A percentile compares a stretch with the other conserved stretches of the same genome.
Evolutionary conservation across 2,888 invertebrate genomes (phyloP).

Genomic region (Stenodema calcarata): DNA sequence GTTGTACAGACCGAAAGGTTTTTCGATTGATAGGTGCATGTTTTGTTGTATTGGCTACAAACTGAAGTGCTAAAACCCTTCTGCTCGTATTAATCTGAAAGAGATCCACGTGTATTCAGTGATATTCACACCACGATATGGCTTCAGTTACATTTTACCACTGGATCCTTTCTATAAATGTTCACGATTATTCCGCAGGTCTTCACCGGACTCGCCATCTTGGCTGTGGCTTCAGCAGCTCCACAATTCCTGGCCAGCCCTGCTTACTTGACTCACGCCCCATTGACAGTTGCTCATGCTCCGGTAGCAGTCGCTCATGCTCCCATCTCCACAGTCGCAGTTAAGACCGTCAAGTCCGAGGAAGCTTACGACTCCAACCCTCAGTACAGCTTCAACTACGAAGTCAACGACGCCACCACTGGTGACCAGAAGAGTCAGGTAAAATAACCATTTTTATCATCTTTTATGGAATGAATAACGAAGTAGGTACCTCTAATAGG

Average conservation of each 20-base stretch:
- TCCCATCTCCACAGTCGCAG: conserved; percentile 39
- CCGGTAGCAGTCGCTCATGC: conserved; percentile 28
- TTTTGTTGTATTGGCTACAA: no score
- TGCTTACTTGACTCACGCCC: not conserved
- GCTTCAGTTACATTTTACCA: no score
- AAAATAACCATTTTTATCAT: no score
- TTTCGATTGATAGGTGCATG: no score
- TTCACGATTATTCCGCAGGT: not conserved
- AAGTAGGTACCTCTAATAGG: no score
- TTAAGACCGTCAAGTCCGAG: not conserved
- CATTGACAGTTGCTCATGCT: not conserved
- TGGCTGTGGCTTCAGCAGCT: conserved; percentile 25
- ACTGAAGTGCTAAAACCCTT: no score
- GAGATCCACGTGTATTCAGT: no score
- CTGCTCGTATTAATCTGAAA: no score
- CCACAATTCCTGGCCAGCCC: not conserved
- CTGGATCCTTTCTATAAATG: not conserved
- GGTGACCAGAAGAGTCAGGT: conserved; percentile 34
- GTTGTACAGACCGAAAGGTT: no score
- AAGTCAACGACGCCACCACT: conserved; percentile 31
- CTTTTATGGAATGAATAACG: no score
- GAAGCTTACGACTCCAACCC: conserved; percentile 29
- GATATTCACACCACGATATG: no score
- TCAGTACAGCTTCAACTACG: conserved; percentile 44
- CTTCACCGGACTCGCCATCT: not conserved